Evolutionary conservation across 2,797 vertebrate genomes (phyloP), one percentile per base, ranked within the genome.

Genomic region (Onychomys torridus): DNA sequence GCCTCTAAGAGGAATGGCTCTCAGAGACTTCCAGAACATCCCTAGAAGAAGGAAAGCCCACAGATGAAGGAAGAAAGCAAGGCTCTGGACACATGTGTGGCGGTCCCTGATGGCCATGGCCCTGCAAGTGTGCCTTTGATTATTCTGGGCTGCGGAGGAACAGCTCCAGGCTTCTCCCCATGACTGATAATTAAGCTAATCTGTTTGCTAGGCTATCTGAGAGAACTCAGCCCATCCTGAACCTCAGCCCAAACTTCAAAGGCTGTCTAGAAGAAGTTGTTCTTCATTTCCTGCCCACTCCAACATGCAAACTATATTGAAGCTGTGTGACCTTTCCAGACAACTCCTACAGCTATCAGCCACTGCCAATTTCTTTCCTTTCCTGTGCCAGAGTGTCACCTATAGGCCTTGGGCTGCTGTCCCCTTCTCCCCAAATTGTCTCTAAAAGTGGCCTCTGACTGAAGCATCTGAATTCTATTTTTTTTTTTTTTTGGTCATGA

Each of bases 191-290:
- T n/a, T 93, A 63, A 46, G 46, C 32, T 49, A 84, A 89, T 87
- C 49, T 52, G 46, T 40, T 59, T 82, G 61, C n/a, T 93, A 67
- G 85, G 5, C 43, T 63, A 69, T 71, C 89, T 91, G 89, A 83
- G 84, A 92, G 32, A 90, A 95, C n/a, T 52, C 52, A 55, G 12
- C 77, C 67, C 59, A 46, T 92, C 90, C 85, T 87, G 76, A 77
- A 43, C 69, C 2, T 29, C 32, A 75, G 65, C 21, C 77, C 17
- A 63, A n/a, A 91, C 75, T 89, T 96, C 87, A 97, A 96, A 95
- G 82, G 13, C 43, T 40, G 90, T 27, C 37, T 88, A 29, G 37
- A 82, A 94, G 83, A 91, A 82, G 59, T 16, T 89, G 83, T 86
- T 78, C 90, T 86, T 92, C 52, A 46, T 52, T 87, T 71, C 17